A percentile compares a stretch with the other conserved stretches of the same genome.
Conservation (phyloP, 2,113 vertebrate genomes). For the Pelobates fuscus region DNA sequence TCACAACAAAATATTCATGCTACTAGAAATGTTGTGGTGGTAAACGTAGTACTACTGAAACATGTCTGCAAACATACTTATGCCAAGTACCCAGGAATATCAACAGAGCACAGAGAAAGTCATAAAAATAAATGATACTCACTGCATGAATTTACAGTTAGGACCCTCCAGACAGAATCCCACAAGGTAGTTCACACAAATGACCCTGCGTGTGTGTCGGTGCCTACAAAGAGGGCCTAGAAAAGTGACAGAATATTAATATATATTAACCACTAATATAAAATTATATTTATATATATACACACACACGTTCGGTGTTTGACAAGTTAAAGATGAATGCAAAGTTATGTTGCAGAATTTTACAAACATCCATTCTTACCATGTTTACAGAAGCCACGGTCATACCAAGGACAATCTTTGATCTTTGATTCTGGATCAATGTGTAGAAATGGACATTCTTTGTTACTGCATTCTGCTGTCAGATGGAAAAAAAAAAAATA, state of each 20-base stretch:
- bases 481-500: slow-evolving; percentile 35
- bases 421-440: slow-evolving; percentile 99
- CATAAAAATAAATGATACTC: slow-evolving; percentile 63
- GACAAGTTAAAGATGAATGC: no score
- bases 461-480: slow-evolving; percentile 97
- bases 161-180: slow-evolving; percentile 97
- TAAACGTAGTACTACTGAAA: no score
- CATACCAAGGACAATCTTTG: slow-evolving; percentile 99
- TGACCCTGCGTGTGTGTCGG: slow-evolving; percentile 93
- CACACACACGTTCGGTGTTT: no score
- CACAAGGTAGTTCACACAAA: slow-evolving; percentile 98
- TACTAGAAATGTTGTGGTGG: no score
- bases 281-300: neutral
- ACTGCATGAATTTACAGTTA: slow-evolving; percentile 99
- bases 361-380: slow-evolving; percentile 68
- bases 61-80: no score
- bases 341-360: neutral
- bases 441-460: slow-evolving; percentile 97
- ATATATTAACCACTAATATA: slow-evolving; percentile 2
- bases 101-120: no score
- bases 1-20: no score
- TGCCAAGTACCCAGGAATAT: no score
- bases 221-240: slow-evolving; percentile 96
- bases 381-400: slow-evolving; percentile 97
- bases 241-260: slow-evolving; percentile 33